phyloP scores from a whole-genome alignment of 2,113 vertebrate species.

The Pagrus major region DNA sequence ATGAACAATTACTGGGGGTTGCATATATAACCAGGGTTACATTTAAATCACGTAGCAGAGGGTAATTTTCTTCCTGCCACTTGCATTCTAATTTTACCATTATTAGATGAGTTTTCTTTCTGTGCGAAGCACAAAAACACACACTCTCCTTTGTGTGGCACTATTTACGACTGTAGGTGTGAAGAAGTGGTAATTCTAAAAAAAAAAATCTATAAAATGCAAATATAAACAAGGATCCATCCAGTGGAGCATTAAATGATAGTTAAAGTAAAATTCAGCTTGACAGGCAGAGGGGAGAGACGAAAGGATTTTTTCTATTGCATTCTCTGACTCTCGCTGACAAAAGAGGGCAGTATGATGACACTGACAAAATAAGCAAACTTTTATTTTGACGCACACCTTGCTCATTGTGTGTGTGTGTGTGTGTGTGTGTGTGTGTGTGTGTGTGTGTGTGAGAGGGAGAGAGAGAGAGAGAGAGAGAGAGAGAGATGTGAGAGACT shows the following conservation, averaged over 20 bases:
- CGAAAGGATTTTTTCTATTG: constrained; percentile 14
- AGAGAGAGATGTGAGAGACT: neutral
- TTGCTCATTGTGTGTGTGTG: constrained; percentile 20
- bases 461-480: neutral
- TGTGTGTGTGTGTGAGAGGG: constrained; percentile 8
- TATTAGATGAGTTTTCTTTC: constrained; percentile 22
- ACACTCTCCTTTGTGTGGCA: neutral
- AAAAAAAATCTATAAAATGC: constrained; percentile 3
- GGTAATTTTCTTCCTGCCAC: neutral
- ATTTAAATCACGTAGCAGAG: constrained; percentile 42
- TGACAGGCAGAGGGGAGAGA: constrained; percentile 18
- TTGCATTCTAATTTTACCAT: constrained; percentile 40
- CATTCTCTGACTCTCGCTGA: constrained; percentile 73
- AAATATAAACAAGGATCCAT: constrained; percentile 43
- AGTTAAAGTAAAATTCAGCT: constrained; percentile 26
- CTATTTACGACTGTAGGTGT: constrained; percentile 11
- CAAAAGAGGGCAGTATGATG: constrained; percentile 88
- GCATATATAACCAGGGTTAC: constrained; percentile 42
- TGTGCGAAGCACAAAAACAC: neutral
- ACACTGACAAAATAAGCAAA: constrained; percentile 84
- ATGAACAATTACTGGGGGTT: constrained; percentile 66
- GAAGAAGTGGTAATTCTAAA: constrained; percentile 11
- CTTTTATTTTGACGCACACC: constrained; percentile 65
- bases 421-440: constrained; percentile 36
- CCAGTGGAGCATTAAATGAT: constrained; percentile 55